These are phyloP conservation scores for Drosophila nr. medialis DNA, from an alignment of 2,888 invertebrate species.

Conservation along the genomic window DNA sequence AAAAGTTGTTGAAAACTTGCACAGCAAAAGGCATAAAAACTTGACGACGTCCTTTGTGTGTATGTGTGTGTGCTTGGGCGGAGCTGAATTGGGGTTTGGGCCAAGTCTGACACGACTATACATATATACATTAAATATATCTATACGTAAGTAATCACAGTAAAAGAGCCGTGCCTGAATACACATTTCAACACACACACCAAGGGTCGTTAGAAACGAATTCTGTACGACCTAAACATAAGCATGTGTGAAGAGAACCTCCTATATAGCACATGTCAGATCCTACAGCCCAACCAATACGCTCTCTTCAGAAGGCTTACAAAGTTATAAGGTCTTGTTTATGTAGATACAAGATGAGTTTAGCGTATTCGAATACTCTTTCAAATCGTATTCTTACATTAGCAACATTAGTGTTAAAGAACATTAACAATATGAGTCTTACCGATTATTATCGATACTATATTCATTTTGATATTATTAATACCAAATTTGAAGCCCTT, in stretches of 20 bases:
- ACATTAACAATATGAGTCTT: neutral
- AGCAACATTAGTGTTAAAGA: no score
- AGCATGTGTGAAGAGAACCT: neutral
- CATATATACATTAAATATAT: neutral
- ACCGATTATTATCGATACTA: neutral
- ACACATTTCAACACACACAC: slow-evolving; percentile 1
- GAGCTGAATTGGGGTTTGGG: slow-evolving; percentile 19
- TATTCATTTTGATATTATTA: neutral
- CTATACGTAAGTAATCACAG: neutral
- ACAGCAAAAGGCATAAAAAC: slow-evolving; percentile 58
- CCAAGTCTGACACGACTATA: slow-evolving; percentile 31
- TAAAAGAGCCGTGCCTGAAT: slow-evolving; percentile 16
- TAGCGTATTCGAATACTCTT: neutral
- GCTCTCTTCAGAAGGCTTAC: neutral
- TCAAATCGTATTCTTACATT: no score
- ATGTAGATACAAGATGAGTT: neutral
- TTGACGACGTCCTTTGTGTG: slow-evolving; percentile 37
- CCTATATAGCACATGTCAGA: neutral
- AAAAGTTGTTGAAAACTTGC: slow-evolving; percentile 72
- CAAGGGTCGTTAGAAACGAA: slow-evolving; percentile 6
- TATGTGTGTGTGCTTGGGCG: slow-evolving; percentile 6
- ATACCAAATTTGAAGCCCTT: neutral
- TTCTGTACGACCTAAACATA: neutral
- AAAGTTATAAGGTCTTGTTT: neutral
- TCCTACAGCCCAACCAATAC: neutral